phyloP scores from a whole-genome alignment of 35 echinoderm and acorn worm species.

The Ptychodera flava region DNA sequence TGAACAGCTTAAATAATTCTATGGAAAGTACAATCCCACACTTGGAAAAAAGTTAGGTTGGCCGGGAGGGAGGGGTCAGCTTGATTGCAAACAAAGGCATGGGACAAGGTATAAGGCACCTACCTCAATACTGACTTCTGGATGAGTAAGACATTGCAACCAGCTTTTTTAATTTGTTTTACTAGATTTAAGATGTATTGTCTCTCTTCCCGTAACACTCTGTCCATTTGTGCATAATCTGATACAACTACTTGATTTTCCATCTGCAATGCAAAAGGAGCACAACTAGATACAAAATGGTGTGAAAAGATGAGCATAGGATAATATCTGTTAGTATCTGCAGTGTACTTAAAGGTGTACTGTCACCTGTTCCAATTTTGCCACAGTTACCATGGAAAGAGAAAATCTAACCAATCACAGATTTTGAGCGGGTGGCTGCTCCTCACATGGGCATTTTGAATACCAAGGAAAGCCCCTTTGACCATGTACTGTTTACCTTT shows the following conservation, averaged over 20 bases:
- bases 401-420: no score
- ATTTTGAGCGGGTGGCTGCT: no score
- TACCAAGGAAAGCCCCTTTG: no score
- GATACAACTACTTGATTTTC: slow-evolving; percentile 92
- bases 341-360: no score
- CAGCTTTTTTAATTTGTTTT: slow-evolving; percentile 95
- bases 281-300: no score
- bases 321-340: no score
- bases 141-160: slow-evolving; percentile 89
- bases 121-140: slow-evolving; percentile 96
- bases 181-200: slow-evolving; percentile 75
- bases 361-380: no score
- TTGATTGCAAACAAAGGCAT: neutral
- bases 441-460: no score
- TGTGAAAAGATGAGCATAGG: no score
- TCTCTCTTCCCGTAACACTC: slow-evolving; percentile 78
- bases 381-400: no score
- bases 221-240: slow-evolving; percentile 94
- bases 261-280: slow-evolving; percentile 61
- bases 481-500: no score
- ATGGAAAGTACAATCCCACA: neutral
- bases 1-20: neutral
- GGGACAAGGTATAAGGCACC: no score
- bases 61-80: neutral
- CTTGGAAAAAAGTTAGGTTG: neutral